These are phyloP conservation scores for Littorina saxatilis DNA, from an alignment of 1,140 invertebrate genomes.

Conservation along the genomic window DNA sequence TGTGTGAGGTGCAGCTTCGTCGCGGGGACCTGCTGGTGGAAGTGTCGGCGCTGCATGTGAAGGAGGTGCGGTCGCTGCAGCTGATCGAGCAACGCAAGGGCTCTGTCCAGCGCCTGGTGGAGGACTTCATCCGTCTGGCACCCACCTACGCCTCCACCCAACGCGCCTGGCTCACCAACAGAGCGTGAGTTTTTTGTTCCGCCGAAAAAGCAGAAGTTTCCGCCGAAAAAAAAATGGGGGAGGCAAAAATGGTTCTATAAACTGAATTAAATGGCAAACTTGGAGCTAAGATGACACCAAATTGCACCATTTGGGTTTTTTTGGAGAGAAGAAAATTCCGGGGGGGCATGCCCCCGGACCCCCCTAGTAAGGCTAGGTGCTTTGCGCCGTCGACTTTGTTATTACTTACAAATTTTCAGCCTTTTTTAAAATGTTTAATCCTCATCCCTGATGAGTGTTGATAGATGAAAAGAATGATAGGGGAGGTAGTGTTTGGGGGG, in stretches of 20 bases:
- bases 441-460: no score
- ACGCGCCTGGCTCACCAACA: slow-evolving; percentile 64
- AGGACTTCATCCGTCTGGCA: slow-evolving; percentile 65
- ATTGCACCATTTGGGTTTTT: no score
- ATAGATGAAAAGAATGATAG: background rate
- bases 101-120: slow-evolving; percentile 67
- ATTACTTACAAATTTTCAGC: no score
- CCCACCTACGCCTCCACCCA: slow-evolving; percentile 63
- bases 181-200: slow-evolving; percentile 59
- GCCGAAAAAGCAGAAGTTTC: no score
- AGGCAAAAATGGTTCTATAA: no score
- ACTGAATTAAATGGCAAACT: no score
- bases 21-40: slow-evolving; percentile 67
- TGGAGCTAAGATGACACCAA: no score
- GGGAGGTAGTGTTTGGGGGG: background rate
- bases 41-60: slow-evolving; percentile 60
- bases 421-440: background rate
- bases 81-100: slow-evolving; percentile 64
- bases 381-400: no score
- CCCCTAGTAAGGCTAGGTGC: no score
- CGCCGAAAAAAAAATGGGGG: no score
- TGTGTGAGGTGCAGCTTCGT: slow-evolving; percentile 61
- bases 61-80: slow-evolving; percentile 60
- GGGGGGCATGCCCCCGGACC: no score
- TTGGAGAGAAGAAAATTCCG: no score